Evolutionary conservation across 2,113 vertebrate genomes (phyloP).

Genomic region (Theropithecus gelada): DNA sequence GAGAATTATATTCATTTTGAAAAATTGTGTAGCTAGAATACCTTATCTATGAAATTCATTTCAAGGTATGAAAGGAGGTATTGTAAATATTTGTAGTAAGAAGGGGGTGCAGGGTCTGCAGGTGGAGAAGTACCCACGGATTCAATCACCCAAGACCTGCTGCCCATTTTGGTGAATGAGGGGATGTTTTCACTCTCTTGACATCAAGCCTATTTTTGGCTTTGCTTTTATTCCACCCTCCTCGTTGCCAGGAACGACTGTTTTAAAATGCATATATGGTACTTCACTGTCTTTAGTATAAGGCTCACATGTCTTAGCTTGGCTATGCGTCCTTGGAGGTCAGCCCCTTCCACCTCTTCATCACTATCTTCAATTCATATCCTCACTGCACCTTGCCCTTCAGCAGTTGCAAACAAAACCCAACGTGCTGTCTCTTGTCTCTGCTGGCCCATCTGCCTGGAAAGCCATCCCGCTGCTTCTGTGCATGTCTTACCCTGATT

Average conservation of each 20-base stretch:
- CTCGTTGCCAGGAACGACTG: accelerated
- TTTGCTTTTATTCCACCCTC: not conserved
- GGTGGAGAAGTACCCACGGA: not conserved
- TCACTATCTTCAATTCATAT: not conserved
- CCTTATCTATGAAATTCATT: not conserved
- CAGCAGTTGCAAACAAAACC: not conserved
- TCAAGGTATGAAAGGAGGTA: not conserved
- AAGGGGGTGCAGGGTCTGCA: not conserved
- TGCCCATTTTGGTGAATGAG: not conserved
- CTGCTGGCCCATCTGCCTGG: not conserved
- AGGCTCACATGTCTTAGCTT: not conserved
- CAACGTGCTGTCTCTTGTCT: not conserved
- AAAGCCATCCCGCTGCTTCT: not conserved
- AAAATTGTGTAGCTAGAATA: not conserved
- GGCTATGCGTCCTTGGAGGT: not conserved
- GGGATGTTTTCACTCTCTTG: not conserved
- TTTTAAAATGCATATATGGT: not conserved
- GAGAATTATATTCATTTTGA: not conserved
- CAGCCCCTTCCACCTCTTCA: not conserved
- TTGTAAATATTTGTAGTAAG: not conserved
- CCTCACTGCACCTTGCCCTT: not conserved
- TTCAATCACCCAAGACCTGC: not conserved
- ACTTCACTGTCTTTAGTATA: no score
- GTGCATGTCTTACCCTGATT: accelerated
- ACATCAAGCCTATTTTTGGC: not conserved